These are phyloP conservation scores for Mayetiola destructor DNA, from an alignment of 2,888 invertebrate genomes.

Conservation along the genomic window DNA sequence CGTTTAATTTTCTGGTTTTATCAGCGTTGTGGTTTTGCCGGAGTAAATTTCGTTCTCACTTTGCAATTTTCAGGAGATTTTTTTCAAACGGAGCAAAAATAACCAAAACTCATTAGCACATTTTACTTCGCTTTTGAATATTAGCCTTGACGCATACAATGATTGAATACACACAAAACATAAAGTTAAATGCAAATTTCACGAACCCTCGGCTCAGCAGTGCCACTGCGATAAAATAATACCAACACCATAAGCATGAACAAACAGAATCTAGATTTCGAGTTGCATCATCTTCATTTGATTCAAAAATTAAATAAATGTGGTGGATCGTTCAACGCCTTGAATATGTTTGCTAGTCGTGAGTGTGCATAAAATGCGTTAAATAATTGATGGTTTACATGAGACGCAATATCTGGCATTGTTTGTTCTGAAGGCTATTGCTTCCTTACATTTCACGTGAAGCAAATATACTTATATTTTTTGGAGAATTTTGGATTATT, in stretches of 20 bases:
- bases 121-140: neutral
- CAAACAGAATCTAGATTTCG: neutral
- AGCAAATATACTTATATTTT: neutral
- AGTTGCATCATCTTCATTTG: neutral
- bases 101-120: slow-evolving; percentile 3
- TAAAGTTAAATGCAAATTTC: too few species aligned
- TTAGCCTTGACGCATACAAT: neutral
- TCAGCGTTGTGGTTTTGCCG: neutral
- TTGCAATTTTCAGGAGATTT: neutral
- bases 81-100: neutral
- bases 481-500: slow-evolving; percentile 8
- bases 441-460: neutral
- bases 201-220: neutral
- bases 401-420: neutral
- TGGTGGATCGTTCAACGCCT: neutral
- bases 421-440: too few species aligned
- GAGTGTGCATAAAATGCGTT: slow-evolving; percentile 10
- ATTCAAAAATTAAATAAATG: too few species aligned
- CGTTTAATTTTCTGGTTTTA: too few species aligned
- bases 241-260: too few species aligned
- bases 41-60: slow-evolving; percentile 5
- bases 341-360: neutral
- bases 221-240: neutral
- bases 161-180: slow-evolving; percentile 3
- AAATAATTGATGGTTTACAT: neutral